Percentiles rank a stretch among this genome's conserved stretches.
Conservation (phyloP, 2,797 vertebrate species). For the Hippoglossus hippoglossus region DNA sequence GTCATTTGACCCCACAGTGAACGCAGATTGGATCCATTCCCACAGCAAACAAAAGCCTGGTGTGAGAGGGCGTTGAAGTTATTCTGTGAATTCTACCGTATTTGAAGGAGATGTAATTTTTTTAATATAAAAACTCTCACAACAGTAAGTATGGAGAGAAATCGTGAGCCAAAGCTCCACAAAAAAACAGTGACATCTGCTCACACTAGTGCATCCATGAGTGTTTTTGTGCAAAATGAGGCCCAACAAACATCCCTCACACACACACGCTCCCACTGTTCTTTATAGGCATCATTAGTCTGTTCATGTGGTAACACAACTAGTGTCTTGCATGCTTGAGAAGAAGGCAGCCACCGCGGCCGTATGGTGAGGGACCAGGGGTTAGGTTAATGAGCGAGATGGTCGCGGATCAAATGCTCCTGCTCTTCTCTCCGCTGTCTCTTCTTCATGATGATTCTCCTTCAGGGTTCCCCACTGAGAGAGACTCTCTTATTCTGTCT, state of each 20-base stretch:
- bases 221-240: slow-evolving; percentile 1
- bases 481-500: background rate
- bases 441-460: background rate
- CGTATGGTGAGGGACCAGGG: background rate
- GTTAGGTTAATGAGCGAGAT: slow-evolving; percentile 17
- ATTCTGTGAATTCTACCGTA: too few relatives aligned
- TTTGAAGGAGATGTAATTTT: background rate
- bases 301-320: slow-evolving; percentile 13
- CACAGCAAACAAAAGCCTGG: too few relatives aligned
- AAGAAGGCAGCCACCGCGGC: slow-evolving; percentile 7
- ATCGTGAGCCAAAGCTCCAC: background rate
- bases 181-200: background rate
- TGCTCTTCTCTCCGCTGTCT: slow-evolving; percentile 1
- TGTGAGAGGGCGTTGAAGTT: too few relatives aligned
- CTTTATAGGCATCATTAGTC: slow-evolving; percentile 23
- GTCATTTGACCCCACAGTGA: too few relatives aligned
- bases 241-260: slow-evolving; percentile 4
- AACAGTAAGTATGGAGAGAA: too few relatives aligned
- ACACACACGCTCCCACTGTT: background rate
- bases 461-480: background rate
- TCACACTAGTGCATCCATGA: background rate
- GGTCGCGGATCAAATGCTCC: slow-evolving; percentile 19
- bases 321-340: background rate
- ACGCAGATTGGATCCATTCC: too few relatives aligned
- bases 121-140: background rate